Conservation (phyloP, 2,888 invertebrate species). For the Chrysolina haemoptera region DNA sequence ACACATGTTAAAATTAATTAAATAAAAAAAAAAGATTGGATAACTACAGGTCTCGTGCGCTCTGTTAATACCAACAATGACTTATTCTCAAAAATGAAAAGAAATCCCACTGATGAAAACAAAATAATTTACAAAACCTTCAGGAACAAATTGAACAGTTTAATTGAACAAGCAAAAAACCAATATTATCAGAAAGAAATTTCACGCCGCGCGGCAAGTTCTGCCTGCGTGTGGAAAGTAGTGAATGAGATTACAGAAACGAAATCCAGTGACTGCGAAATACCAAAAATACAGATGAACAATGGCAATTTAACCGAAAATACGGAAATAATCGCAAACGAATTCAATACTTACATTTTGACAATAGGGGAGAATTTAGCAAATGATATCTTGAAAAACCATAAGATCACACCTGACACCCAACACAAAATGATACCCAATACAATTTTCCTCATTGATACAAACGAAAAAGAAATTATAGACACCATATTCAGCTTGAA, state of each 20-base stretch:
- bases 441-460: too few species aligned
- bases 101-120: constrained; percentile 3
- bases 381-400: constrained; percentile 7
- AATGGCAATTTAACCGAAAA: constrained; percentile 1
- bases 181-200: constrained; percentile 5
- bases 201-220: constrained; percentile 9
- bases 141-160: too few species aligned
- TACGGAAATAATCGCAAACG: not conserved
- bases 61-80: not conserved
- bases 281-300: constrained; percentile 18
- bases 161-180: not conserved
- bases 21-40: not conserved
- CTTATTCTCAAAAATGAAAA: constrained; percentile 6
- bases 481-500: too few species aligned
- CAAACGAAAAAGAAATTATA: too few species aligned
- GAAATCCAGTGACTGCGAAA: constrained; percentile 12
- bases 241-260: too few species aligned
- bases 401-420: constrained; percentile 5
- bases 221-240: constrained; percentile 24
- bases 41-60: too few species aligned
- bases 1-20: not conserved
- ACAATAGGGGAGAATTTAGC: constrained; percentile 10
- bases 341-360: not conserved
- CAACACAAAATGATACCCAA: not conserved
- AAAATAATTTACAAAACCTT: constrained; percentile 4